Percentiles rank a stretch among this genome's conserved stretches.
phyloP scores from a whole-genome alignment of 2,113 vertebrate genomes.

The Hyperopisus bebe region DNA sequence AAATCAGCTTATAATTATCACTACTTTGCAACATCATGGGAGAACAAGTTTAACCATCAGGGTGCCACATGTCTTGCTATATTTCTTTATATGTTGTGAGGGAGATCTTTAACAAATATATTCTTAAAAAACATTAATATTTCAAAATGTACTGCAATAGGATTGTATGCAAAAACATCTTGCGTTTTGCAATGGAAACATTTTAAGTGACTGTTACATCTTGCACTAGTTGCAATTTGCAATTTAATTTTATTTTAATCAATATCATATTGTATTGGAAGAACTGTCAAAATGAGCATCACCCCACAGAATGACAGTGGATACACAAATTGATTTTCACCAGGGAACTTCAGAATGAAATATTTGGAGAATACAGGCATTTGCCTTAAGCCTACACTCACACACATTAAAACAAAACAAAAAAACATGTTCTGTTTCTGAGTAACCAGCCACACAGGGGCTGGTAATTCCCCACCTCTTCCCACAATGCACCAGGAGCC shows the following conservation, averaged over 20 bases:
- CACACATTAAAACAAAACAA: neutral
- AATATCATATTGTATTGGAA: neutral
- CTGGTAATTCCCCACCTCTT: neutral
- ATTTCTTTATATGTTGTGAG: neutral
- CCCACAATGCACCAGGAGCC: neutral
- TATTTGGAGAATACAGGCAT: neutral
- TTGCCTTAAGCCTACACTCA: neutral
- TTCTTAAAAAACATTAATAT: neutral
- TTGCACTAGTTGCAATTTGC: neutral
- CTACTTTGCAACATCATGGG: neutral
- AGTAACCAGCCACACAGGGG: neutral
- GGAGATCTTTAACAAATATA: neutral
- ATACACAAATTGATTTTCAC: neutral
- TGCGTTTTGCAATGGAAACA: neutral
- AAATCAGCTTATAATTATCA: neutral
- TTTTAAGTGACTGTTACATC: neutral
- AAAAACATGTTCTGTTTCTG: neutral
- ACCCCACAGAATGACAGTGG: neutral
- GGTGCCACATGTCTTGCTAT: neutral
- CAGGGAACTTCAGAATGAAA: neutral
- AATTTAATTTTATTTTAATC: neutral
- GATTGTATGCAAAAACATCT: neutral
- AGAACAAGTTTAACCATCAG: neutral
- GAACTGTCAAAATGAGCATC: neutral
- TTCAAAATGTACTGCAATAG: neutral